These are phyloP conservation scores for Ceratosolen fusciceps DNA, from an alignment of 1,140 invertebrate genomes.

Conservation along the genomic window DNA sequence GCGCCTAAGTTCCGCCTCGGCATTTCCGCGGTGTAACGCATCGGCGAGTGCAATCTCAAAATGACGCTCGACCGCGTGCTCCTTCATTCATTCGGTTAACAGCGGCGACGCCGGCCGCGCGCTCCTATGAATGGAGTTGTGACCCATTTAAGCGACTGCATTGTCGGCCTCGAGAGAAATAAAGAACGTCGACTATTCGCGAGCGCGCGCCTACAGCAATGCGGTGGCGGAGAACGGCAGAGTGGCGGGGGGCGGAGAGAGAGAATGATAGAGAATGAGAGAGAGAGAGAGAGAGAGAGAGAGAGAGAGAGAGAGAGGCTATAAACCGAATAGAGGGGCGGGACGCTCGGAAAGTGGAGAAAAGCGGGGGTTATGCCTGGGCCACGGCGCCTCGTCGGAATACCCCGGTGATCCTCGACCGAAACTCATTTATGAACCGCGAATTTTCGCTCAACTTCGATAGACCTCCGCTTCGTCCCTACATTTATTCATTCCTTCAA, in stretches of 20 bases:
- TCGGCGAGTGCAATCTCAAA: constrained; percentile 15
- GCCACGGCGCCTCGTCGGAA: not conserved
- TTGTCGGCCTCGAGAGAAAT: constrained; percentile 38
- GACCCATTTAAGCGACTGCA: constrained; percentile 55
- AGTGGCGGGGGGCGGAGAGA: not conserved
- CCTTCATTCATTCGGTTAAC: constrained; percentile 18
- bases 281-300: not conserved
- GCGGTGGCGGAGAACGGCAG: too few relatives aligned
- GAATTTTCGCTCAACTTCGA: constrained; percentile 9
- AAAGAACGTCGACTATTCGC: too few relatives aligned
- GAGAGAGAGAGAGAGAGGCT: not conserved
- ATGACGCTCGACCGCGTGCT: constrained; percentile 20
- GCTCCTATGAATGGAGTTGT: constrained; percentile 48
- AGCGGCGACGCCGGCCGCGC: not conserved
- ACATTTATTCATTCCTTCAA: not conserved
- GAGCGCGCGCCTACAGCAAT: too few relatives aligned
- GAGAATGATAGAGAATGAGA: not conserved
- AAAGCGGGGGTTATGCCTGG: not conserved
- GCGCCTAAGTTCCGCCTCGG: constrained; percentile 40
- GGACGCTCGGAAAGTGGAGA: constrained; percentile 28
- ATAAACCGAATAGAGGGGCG: too few relatives aligned
- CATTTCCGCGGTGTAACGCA: constrained; percentile 20
- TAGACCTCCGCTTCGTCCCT: not conserved
- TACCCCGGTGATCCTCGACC: not conserved
- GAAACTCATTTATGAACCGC: not conserved